Evolutionary conservation across 1,140 invertebrate genomes (phyloP).

Genomic region (fruit fly (Drosophila melanogaster)): DNA sequence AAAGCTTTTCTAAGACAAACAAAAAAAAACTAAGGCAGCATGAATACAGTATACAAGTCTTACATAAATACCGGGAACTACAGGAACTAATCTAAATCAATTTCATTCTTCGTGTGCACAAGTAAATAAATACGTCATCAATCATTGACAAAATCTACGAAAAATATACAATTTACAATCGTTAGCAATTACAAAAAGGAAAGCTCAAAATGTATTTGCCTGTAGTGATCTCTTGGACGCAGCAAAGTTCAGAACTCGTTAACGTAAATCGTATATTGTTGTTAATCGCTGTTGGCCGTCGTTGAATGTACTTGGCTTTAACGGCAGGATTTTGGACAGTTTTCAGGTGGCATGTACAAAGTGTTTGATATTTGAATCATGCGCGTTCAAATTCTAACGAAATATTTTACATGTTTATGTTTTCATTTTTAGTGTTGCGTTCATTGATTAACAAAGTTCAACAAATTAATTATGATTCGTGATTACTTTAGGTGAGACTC

Average conservation of each 20-base stretch:
- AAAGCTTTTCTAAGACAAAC: slow-evolving; percentile 1
- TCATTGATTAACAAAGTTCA: slow-evolving; percentile 48
- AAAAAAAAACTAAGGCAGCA: slow-evolving; percentile 4
- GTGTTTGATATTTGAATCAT: slow-evolving; percentile 25
- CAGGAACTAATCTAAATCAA: slow-evolving; percentile 4
- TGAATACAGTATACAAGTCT: neutral
- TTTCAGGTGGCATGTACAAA: slow-evolving; percentile 27
- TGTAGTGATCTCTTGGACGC: slow-evolving; percentile 36
- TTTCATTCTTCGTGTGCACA: slow-evolving; percentile 1
- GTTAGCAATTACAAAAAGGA: slow-evolving; percentile 3
- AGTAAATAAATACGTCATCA: neutral
- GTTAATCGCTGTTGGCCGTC: slow-evolving; percentile 22
- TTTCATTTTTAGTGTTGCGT: slow-evolving; percentile 67
- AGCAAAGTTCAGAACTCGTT: slow-evolving; percentile 21
- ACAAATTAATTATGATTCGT: slow-evolving; percentile 40
- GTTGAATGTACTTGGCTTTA: slow-evolving; percentile 28
- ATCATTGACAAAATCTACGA: slow-evolving; percentile 12
- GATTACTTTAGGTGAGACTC: slow-evolving; percentile 24
- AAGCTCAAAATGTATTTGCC: slow-evolving; percentile 50
- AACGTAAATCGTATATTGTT: slow-evolving; percentile 22
- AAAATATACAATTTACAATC: slow-evolving; percentile 6
- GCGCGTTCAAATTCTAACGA: slow-evolving; percentile 28
- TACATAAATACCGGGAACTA: slow-evolving; percentile 8
- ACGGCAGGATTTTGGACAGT: slow-evolving; percentile 22
- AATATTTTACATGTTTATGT: slow-evolving; percentile 53